Conservation (phyloP, 2,888 invertebrate genomes). For the Callinectes sapidus region DNA sequence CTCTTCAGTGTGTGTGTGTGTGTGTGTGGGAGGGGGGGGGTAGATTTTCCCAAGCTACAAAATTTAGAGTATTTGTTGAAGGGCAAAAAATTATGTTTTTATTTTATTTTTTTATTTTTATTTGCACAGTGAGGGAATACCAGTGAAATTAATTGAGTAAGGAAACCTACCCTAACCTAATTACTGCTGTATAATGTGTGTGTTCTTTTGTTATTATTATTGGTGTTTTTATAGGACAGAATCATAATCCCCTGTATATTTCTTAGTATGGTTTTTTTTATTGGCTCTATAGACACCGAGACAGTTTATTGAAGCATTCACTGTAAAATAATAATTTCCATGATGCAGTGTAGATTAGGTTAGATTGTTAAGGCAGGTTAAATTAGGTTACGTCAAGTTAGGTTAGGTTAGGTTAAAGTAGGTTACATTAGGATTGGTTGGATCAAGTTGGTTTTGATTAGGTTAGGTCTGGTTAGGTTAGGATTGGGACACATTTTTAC, state of each 20-base stretch:
- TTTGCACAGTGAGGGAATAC: neutral
- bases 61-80: neutral
- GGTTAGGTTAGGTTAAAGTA: neutral
- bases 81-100: neutral
- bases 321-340: neutral
- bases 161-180: too few species aligned
- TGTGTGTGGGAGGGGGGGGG: too few species aligned
- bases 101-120: neutral
- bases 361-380: neutral
- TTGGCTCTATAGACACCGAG: neutral
- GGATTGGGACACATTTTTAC: too few species aligned
- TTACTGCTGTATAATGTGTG: neutral
- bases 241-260: neutral
- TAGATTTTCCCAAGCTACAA: too few species aligned
- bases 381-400: neutral
- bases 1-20: too few species aligned
- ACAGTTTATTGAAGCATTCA: too few species aligned
- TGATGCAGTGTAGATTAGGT: neutral
- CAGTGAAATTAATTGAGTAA: too few species aligned
- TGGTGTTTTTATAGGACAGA: neutral
- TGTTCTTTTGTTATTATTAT: neutral
- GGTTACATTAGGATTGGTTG: too few species aligned
- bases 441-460: too few species aligned
- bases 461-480: neutral
- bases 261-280: neutral